Percentiles rank a stretch among this genome's conserved stretches.
phyloP scores from a whole-genome alignment of 1,140 invertebrate genomes.

The Ips typographus region DNA sequence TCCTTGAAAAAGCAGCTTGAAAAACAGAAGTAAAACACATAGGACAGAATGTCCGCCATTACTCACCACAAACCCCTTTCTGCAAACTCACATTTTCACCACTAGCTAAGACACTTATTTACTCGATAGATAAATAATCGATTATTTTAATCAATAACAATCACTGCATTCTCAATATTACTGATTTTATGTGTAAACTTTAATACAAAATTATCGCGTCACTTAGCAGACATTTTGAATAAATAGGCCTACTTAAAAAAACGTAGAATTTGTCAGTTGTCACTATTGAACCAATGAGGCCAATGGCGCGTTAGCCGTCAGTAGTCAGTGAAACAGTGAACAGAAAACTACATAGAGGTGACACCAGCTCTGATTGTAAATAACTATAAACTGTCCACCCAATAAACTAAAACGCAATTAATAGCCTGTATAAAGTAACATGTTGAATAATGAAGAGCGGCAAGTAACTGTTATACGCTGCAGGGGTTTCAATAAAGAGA shows the following conservation, averaged over 20 bases:
- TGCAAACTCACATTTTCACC: not conserved
- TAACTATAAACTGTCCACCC: too few relatives aligned
- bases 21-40: constrained; percentile 1
- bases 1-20: not conserved
- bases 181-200: not conserved
- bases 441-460: too few relatives aligned
- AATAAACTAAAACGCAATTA: too few relatives aligned
- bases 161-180: not conserved
- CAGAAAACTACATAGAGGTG: too few relatives aligned
- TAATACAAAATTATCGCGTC: not conserved
- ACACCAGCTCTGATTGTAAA: too few relatives aligned
- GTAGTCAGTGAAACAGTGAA: not conserved
- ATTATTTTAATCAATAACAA: too few relatives aligned
- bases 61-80: not conserved
- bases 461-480: too few relatives aligned
- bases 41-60: not conserved
- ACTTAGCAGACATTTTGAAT: not conserved
- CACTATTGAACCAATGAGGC: not conserved
- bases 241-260: too few relatives aligned
- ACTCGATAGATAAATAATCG: not conserved
- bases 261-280: too few relatives aligned
- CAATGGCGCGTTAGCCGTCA: not conserved
- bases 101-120: not conserved
- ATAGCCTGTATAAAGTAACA: too few relatives aligned
- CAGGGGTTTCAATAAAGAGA: too few relatives aligned